These are phyloP conservation scores for Sebastes wilsoni DNA, from an alignment of 2,797 vertebrate species.

Conservation along the genomic window DNA sequence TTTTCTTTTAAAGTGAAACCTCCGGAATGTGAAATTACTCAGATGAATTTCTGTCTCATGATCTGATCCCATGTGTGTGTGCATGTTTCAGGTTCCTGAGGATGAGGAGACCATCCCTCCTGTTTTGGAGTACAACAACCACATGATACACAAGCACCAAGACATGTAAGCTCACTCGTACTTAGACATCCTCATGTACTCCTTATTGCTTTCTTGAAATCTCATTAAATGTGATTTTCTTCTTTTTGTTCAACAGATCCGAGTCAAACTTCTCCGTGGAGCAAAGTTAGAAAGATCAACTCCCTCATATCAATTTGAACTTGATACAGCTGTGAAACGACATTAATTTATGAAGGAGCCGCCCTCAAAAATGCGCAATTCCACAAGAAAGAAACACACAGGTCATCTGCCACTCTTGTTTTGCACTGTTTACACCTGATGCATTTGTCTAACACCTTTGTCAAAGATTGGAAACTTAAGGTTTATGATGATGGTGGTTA, in stretches of 20 bases:
- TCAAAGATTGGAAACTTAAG: background rate
- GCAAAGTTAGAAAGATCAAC: constrained; percentile 60
- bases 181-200: background rate
- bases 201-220: background rate
- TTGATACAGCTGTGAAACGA: constrained; percentile 17
- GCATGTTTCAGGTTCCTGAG: constrained; percentile 84
- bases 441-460: background rate
- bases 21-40: background rate
- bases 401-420: background rate
- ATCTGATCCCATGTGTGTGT: background rate
- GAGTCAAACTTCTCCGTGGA: constrained; percentile 80
- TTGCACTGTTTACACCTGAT: background rate
- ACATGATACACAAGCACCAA: constrained; percentile 71
- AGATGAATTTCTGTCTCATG: background rate
- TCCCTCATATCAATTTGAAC: background rate
- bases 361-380: background rate
- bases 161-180: constrained; percentile 67
- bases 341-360: constrained; percentile 21
- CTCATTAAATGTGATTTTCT: background rate
- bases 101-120: constrained; percentile 84
- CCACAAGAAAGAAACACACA: background rate
- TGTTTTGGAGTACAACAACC: constrained; percentile 83
- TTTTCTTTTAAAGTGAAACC: background rate
- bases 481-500: background rate
- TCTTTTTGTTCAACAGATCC: constrained; percentile 59